phyloP scores from a whole-genome alignment of 2,113 vertebrate species.

The Triplophysa dalaica region DNA sequence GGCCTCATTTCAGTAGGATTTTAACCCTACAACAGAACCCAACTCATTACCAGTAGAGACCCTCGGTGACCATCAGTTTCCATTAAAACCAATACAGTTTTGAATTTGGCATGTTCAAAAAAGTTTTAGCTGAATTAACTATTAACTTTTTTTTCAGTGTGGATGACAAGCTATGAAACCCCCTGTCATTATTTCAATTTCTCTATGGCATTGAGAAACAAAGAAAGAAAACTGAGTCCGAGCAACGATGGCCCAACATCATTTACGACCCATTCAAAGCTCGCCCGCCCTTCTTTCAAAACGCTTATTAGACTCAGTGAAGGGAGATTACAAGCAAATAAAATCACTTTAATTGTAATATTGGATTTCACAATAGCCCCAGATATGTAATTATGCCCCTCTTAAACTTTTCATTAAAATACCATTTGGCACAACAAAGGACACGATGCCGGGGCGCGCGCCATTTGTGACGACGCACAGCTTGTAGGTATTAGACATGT shows the following conservation, averaged over 20 bases:
- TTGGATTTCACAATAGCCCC: conserved; percentile 75
- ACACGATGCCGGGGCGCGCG: conserved; percentile 61
- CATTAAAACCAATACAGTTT: too few species aligned
- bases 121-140: too few species aligned
- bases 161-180: conserved; percentile 75
- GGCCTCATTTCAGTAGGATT: too few species aligned
- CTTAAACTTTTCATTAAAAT: conserved; percentile 74
- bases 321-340: conserved; percentile 80
- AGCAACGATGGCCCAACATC: conserved; percentile 52
- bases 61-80: too few species aligned
- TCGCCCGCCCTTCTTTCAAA: conserved; percentile 71
- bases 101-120: too few species aligned
- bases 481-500: conserved; percentile 66
- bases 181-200: conserved; percentile 67
- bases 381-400: conserved; percentile 74
- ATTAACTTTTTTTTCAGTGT: background rate
- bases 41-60: too few species aligned
- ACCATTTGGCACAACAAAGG: conserved; percentile 69
- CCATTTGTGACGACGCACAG: conserved; percentile 63
- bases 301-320: conserved; percentile 73
- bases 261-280: conserved; percentile 67
- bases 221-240: conserved; percentile 45
- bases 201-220: conserved; percentile 59
- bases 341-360: conserved; percentile 77
- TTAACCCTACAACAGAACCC: too few species aligned